Conservation (phyloP, 2,888 invertebrate species). For the Trachelus stipa region DNA sequence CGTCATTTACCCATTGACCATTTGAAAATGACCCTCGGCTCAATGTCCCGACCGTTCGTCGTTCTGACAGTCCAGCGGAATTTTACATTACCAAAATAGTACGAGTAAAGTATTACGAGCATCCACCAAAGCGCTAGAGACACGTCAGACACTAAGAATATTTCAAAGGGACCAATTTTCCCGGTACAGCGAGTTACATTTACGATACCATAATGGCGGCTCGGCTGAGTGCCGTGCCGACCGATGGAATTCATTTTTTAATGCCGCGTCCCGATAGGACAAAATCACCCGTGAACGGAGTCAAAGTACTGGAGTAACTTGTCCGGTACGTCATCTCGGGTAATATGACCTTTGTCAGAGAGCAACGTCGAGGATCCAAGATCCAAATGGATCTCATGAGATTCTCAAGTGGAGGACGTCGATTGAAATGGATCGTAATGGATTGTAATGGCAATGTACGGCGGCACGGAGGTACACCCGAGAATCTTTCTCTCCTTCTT, state of each 20-base stretch:
- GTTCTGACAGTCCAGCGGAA: neutral
- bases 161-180: neutral
- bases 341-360: neutral
- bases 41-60: neutral
- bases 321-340: neutral
- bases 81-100: neutral
- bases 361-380: neutral
- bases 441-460: neutral
- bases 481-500: conserved; percentile 9
- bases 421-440: conserved; percentile 2
- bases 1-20: neutral
- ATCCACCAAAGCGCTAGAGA: neutral
- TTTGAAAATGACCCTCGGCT: neutral
- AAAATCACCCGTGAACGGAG: neutral
- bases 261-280: neutral
- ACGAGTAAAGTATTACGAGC: neutral
- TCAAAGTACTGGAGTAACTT: neutral
- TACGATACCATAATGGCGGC: neutral
- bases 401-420: neutral
- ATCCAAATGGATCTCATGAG: neutral
- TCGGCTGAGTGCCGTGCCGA: neutral
- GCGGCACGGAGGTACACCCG: neutral
- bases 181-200: neutral
- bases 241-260: neutral
- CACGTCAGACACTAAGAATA: neutral